These are phyloP conservation scores for Cydia splendana DNA, from an alignment of 1,140 invertebrate species.

Conservation along the genomic window DNA sequence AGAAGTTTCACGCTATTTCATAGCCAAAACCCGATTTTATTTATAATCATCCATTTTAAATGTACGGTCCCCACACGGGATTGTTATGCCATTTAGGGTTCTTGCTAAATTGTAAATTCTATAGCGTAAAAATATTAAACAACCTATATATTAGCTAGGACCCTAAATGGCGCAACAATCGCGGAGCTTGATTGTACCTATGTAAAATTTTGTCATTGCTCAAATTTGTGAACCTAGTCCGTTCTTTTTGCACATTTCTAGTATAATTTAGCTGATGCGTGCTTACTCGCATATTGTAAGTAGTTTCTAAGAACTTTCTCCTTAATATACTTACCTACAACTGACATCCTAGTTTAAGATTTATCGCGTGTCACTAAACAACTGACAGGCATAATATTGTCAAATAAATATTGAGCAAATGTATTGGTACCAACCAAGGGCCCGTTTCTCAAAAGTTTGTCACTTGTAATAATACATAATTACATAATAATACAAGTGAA, in stretches of 20 bases:
- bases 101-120: too few species aligned
- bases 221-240: slow-evolving; percentile 47
- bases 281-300: slow-evolving; percentile 22
- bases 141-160: too few species aligned
- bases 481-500: too few species aligned
- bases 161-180: too few species aligned
- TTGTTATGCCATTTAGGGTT: too few species aligned
- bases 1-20: too few species aligned
- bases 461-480: too few species aligned
- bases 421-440: too few species aligned
- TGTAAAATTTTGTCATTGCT: slow-evolving; percentile 40
- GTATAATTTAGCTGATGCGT: slow-evolving; percentile 28
- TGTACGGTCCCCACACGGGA: not conserved
- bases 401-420: not conserved
- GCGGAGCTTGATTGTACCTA: not conserved
- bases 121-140: too few species aligned
- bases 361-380: slow-evolving; percentile 18
- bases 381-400: not conserved
- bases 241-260: slow-evolving; percentile 44
- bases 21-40: not conserved
- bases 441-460: too few species aligned
- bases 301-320: slow-evolving; percentile 28
- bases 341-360: slow-evolving; percentile 4
- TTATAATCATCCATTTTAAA: not conserved
- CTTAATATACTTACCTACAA: slow-evolving; percentile 12